phyloP scores from a whole-genome alignment of 2,113 vertebrate genomes.

The Dicerorhinus sumatrensis region DNA sequence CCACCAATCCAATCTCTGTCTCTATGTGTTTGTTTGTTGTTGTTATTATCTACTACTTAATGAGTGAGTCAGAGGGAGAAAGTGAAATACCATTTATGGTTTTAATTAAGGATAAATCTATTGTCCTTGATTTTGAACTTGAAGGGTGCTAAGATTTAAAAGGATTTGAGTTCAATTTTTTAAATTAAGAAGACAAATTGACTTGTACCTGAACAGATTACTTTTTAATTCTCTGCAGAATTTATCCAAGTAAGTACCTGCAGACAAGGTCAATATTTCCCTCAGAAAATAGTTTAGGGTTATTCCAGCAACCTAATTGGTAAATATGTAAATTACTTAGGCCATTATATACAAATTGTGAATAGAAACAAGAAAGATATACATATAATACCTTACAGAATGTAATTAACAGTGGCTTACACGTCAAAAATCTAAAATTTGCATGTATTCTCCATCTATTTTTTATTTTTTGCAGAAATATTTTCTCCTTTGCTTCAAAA shows the following conservation, averaged over 20 bases:
- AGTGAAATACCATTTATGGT: not conserved
- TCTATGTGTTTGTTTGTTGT: too few species aligned
- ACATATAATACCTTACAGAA: not conserved
- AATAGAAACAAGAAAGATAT: constrained; percentile 28
- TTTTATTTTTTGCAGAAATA: not conserved
- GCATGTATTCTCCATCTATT: not conserved
- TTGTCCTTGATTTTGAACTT: constrained; percentile 39
- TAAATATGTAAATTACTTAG: constrained; percentile 29
- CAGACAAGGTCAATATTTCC: constrained; percentile 46
- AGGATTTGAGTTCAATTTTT: not conserved
- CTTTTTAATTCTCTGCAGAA: constrained; percentile 48
- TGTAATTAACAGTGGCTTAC: constrained; percentile 20
- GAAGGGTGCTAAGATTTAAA: constrained; percentile 40
- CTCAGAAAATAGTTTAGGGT: constrained; percentile 29
- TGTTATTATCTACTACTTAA: too few species aligned
- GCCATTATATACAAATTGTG: not conserved
- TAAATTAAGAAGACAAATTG: constrained; percentile 59
- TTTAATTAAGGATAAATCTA: constrained; percentile 58
- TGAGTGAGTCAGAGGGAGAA: too few species aligned
- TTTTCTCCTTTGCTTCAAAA: not conserved
- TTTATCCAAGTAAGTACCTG: constrained; percentile 16
- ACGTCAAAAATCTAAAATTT: not conserved
- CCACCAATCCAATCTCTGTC: too few species aligned
- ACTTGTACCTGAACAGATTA: constrained; percentile 61
- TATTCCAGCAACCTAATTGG: constrained; percentile 28